A percentile compares a stretch with the other conserved stretches of the same genome.
phyloP scores from a whole-genome alignment of 2,797 vertebrate species.

The Tiaroga cobitis region DNA sequence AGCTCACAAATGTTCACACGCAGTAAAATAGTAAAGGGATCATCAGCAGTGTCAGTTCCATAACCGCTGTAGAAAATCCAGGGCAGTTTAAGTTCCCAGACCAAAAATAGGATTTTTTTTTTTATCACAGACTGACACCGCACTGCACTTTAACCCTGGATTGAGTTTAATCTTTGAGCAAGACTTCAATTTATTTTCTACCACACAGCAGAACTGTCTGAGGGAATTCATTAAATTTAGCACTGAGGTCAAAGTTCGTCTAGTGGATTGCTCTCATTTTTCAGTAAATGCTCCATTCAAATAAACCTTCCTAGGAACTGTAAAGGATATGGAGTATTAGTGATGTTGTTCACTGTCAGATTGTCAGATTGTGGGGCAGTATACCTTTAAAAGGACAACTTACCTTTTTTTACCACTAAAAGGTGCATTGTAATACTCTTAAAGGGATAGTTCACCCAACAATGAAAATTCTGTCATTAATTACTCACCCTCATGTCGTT shows the following conservation, averaged over 20 bases:
- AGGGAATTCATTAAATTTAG: background rate
- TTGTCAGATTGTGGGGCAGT: background rate
- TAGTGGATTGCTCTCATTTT: background rate
- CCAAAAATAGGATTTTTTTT: slow-evolving; percentile 20
- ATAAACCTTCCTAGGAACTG: background rate
- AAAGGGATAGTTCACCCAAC: too few species aligned
- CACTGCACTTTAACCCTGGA: slow-evolving; percentile 5
- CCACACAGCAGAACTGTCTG: background rate
- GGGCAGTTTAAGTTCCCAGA: background rate
- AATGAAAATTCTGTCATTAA: background rate
- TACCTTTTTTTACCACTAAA: background rate
- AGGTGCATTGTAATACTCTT: too few species aligned
- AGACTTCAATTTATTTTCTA: background rate
- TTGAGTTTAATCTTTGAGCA: slow-evolving; percentile 3
- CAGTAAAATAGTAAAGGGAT: slow-evolving; percentile 1
- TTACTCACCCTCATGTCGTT: background rate
- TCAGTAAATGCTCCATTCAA: background rate
- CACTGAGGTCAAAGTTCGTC: background rate
- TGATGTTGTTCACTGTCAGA: background rate
- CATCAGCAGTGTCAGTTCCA: slow-evolving; percentile 1
- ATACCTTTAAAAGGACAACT: background rate
- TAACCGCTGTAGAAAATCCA: background rate
- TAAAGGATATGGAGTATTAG: background rate
- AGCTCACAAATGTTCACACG: background rate
- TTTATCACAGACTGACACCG: background rate